Evolutionary conservation across 2,888 invertebrate species (phyloP).

Genomic region (Leptopilina syphax): DNA sequence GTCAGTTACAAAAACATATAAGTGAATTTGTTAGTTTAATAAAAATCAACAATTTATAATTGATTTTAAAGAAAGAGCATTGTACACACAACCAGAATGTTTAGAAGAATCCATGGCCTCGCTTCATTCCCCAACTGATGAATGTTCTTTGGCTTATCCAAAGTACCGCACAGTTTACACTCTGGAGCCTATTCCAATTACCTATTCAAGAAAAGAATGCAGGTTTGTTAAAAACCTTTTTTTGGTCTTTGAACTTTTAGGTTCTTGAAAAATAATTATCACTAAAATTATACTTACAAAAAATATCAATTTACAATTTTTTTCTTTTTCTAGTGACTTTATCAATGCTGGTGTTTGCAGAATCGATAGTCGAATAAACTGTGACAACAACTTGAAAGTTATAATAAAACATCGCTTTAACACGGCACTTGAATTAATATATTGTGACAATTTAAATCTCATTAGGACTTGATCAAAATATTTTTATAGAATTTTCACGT

Average conservation of each 20-base stretch:
- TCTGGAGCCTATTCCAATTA: constrained; percentile 27
- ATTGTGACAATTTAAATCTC: not conserved
- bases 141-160: constrained; percentile 17
- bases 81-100: constrained; percentile 22
- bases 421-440: constrained; percentile 8
- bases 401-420: constrained; percentile 28
- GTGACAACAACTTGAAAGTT: not conserved
- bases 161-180: not conserved
- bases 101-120: constrained; percentile 16
- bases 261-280: too few species aligned
- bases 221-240: not conserved
- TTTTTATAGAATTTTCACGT: not conserved
- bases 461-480: not conserved
- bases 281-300: too few species aligned
- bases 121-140: constrained; percentile 3
- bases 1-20: not conserved
- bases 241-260: not conserved
- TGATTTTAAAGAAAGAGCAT: constrained; percentile 23
- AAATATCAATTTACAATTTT: not conserved
- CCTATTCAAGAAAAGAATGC: constrained; percentile 22
- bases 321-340: constrained; percentile 11
- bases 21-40: not conserved
- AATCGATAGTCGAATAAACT: not conserved
- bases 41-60: not conserved
- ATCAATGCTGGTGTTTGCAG: not conserved